Percentiles rank a stretch among this genome's conserved stretches.
These are phyloP conservation scores for Galago senegalensis DNA, from an alignment of 2,797 vertebrate genomes.

Conservation along the genomic window DNA sequence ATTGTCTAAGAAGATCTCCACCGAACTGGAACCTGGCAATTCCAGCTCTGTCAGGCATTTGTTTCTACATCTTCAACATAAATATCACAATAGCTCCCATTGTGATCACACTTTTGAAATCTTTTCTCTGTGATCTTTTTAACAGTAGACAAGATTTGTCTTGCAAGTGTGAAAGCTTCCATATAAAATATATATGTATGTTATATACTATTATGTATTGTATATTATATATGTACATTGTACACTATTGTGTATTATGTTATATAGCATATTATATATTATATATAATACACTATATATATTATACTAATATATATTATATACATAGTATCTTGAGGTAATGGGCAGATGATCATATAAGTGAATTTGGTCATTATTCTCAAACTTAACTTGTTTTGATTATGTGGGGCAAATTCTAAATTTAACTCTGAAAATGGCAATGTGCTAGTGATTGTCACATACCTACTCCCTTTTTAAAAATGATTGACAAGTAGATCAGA, in stretches of 20 bases:
- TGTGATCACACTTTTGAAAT: not conserved
- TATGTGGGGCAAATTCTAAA: constrained; percentile 35
- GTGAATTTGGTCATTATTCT: not conserved
- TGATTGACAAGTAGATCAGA: constrained; percentile 19
- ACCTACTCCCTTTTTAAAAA: not conserved
- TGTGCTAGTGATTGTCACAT: not conserved
- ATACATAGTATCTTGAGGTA: not conserved
- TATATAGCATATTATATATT: no score
- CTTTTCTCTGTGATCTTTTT: not conserved
- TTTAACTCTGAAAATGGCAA: constrained; percentile 13
- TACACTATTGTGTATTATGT: no score
- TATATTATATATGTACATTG: no score
- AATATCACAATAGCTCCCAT: not conserved
- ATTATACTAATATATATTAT: no score
- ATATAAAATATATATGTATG: no score
- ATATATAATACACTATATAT: no score
- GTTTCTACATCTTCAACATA: not conserved
- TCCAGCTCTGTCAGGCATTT: not conserved
- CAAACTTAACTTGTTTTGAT: not conserved
- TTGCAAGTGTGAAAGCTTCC: not conserved
- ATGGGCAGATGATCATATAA: not conserved
- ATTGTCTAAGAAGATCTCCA: not conserved
- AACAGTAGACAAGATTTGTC: not conserved
- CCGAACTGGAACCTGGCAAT: not conserved
- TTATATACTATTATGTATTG: no score